Base-by-base conservation (phyloP, 2,888 invertebrate species). In the Dendrolimus pini region DNA sequence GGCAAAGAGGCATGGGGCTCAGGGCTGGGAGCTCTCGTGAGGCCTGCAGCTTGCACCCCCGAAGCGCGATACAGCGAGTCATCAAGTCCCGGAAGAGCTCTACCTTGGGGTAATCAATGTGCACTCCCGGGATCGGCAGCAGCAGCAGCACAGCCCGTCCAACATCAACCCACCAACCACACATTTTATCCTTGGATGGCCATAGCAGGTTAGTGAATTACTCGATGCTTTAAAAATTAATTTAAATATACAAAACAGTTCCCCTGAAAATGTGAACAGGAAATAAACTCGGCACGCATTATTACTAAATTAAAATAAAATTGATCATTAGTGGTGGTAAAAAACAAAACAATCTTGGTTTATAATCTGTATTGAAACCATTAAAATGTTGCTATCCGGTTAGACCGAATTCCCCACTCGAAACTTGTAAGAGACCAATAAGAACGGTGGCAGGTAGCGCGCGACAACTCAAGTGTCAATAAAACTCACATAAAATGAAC, bases 171-270 rank as follows among this genome's bases (percentile, higher is more conserved):
- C 87, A 94, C 94, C 91, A 96, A 95, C 90, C 97, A 97, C 93
- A 97, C 97, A 82, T 98, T 98, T 93, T 98, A 98, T 92, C 98
- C 98, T 75, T 98, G 98, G 98, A 98, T 98, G 98, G 97, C 97
- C 92, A 97, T 98, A 93, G 97, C 97, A 97, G 98, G 98, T 97
- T 90, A 95, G 96, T 93, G 52, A 59, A 55, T 54, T 6, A 30
- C 30, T 30, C 30, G 1, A 30, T 30, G 61, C 55, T 55, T 56
- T 57, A 54, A 58, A 52, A 59, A 63, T 58, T 61, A 58, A 53
- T 47, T 54, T 41, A 57, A 53, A 42, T 13, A 56, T 41, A 30
- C 10, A 18, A 54, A 10, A 42, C 47, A 42, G 55, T 53, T 18
- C 30, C 30, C 30, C 30, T 30, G 30, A 30, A 30, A 30, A 30